Percentiles rank a stretch among this genome's conserved stretches.
These are phyloP conservation scores for Quadriops clusia DNA, from an alignment of 2,888 invertebrate species.

Conservation along the genomic window DNA sequence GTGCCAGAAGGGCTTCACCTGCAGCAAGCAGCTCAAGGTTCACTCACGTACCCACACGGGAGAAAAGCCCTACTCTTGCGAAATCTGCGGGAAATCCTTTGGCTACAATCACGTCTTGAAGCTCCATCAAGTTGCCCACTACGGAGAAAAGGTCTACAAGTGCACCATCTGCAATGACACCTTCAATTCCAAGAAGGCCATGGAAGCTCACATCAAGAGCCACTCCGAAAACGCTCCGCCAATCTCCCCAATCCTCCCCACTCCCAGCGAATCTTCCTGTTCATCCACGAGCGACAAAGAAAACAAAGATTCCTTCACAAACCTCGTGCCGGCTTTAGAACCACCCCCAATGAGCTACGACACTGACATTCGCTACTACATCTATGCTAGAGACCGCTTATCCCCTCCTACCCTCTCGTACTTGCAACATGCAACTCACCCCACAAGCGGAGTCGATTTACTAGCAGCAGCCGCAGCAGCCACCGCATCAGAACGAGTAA, in stretches of 20 bases:
- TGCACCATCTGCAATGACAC: conserved; percentile 86
- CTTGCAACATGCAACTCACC: conserved; percentile 8
- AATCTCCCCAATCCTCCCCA: conserved; percentile 22
- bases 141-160: conserved; percentile 84
- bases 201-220: conserved; percentile 79
- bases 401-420: conserved; percentile 23
- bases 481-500: conserved; percentile 35
- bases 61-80: conserved; percentile 82
- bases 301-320: conserved; percentile 33
- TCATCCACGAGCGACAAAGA: conserved; percentile 40
- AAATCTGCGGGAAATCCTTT: conserved; percentile 82
- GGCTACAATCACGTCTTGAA: conserved; percentile 87
- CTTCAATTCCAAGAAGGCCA: conserved; percentile 80
- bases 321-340: conserved; percentile 20
- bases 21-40: conserved; percentile 83
- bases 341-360: conserved; percentile 26
- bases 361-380: conserved; percentile 28
- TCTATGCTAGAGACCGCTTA: conserved; percentile 26
- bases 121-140: conserved; percentile 74
- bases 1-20: conserved; percentile 85
- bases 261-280: conserved; percentile 33
- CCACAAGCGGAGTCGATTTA: conserved; percentile 31
- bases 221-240: conserved; percentile 47
- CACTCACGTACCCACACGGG: conserved; percentile 86
- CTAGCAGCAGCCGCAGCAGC: conserved; percentile 34